Conservation (phyloP, 2,113 vertebrate species). For the Chaetorhynchus papuensis region DNA sequence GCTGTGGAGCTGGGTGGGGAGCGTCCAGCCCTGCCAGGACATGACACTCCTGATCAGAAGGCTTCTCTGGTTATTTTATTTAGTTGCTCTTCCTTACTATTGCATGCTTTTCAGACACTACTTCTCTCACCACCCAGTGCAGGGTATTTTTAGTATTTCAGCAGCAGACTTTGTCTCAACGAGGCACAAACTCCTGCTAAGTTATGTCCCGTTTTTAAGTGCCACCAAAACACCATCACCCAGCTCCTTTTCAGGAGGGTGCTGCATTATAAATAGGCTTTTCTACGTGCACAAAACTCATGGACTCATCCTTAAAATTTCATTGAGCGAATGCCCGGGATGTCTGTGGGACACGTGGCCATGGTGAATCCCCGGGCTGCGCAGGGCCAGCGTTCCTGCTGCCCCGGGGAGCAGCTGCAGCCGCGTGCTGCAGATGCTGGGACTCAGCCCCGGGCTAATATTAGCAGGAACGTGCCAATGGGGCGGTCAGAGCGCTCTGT, state of each 20-base stretch:
- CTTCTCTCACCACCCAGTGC: background rate
- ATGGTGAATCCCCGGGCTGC: background rate
- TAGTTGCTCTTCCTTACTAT: background rate
- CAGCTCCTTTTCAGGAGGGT: background rate
- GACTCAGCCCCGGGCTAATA: conserved; percentile 38
- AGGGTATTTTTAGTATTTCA: background rate
- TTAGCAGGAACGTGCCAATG: conserved; percentile 5
- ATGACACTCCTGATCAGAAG: background rate
- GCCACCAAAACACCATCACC: background rate
- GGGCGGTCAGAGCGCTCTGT: background rate
- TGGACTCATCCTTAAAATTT: background rate
- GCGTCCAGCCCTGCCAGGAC: background rate
- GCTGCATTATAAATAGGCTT: background rate
- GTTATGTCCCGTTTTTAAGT: background rate
- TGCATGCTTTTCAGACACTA: background rate
- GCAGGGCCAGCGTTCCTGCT: background rate
- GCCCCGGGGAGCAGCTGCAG: conserved; percentile 30
- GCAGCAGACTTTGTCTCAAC: background rate
- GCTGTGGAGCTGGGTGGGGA: background rate
- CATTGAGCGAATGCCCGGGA: background rate
- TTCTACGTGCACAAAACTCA: background rate
- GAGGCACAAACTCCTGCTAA: background rate
- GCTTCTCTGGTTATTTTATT: background rate
- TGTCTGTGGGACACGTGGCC: background rate
- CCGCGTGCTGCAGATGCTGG: background rate